These are phyloP conservation scores for Orchestia grillus DNA, from an alignment of 1,140 invertebrate species.

Conservation along the genomic window DNA sequence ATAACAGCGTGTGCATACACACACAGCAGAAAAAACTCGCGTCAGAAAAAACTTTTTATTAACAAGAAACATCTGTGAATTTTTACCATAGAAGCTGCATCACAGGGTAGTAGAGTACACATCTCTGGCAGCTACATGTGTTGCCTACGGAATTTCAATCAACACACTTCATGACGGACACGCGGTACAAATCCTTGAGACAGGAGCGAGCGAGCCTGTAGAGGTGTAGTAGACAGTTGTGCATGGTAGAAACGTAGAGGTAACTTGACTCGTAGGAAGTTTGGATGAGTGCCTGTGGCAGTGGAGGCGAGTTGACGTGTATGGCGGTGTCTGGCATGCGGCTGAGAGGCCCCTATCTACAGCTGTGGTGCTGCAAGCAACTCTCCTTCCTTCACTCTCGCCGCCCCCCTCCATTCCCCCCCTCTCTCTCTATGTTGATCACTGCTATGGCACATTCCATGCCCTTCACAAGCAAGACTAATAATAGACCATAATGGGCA, in stretches of 20 bases:
- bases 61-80: background rate
- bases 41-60: background rate
- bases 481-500: background rate
- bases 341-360: background rate
- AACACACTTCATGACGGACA: background rate
- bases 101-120: background rate
- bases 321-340: background rate
- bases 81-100: background rate
- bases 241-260: background rate
- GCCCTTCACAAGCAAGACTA: background rate
- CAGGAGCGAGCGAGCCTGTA: background rate
- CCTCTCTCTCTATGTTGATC: background rate
- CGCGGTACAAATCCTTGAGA: background rate
- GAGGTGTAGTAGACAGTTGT: background rate
- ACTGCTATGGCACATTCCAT: background rate
- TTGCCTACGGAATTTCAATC: background rate
- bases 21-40: background rate
- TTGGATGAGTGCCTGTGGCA: background rate
- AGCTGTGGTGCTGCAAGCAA: background rate
- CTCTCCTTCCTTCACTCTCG: background rate
- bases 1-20: background rate
- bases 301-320: background rate
- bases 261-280: constrained; percentile 7
- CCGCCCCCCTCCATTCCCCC: too few species aligned
- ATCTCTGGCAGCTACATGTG: background rate